phyloP scores from a whole-genome alignment of 2,888 invertebrate species.

The Limenitis arthemis region DNA sequence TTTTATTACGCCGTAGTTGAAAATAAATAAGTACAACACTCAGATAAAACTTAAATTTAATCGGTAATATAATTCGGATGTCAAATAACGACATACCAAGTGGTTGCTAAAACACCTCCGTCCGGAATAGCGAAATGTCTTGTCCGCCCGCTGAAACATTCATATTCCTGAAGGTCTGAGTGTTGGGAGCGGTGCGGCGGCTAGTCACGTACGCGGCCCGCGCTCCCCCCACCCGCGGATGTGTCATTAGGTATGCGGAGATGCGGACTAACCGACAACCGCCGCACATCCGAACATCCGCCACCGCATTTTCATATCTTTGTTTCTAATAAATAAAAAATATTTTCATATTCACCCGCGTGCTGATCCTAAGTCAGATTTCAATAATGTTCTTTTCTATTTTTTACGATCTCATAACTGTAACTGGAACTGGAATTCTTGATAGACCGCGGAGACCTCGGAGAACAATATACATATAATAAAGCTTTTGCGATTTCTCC shows the following conservation, averaged over 20 bases:
- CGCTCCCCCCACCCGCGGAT: slow-evolving; percentile 10
- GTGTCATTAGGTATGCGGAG: slow-evolving; percentile 22
- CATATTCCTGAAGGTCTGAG: slow-evolving; percentile 16
- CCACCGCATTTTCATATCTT: slow-evolving; percentile 19
- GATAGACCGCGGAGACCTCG: too few relatives aligned
- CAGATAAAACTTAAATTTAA: neutral
- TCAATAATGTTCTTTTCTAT: neutral
- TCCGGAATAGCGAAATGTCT: slow-evolving; percentile 12
- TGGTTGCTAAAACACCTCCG: slow-evolving; percentile 11
- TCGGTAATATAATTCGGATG: slow-evolving; percentile 3
- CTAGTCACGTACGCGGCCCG: slow-evolving; percentile 19
- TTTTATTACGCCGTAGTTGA: neutral
- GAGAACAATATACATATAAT: too few relatives aligned
- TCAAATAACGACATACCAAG: slow-evolving; percentile 14
- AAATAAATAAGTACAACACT: too few relatives aligned
- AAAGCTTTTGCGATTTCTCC: too few relatives aligned
- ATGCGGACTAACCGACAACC: slow-evolving; percentile 11
- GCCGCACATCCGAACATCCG: slow-evolving; percentile 16
- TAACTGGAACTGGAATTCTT: neutral
- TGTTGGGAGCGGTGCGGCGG: neutral
- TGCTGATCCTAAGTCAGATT: neutral
- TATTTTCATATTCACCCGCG: neutral
- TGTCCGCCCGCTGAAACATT: slow-evolving; percentile 28
- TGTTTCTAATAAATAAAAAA: slow-evolving; percentile 16
- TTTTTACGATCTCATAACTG: neutral